phyloP scores from a whole-genome alignment of 2,797 vertebrate genomes.

The Synaphobranchus kaupii region DNA sequence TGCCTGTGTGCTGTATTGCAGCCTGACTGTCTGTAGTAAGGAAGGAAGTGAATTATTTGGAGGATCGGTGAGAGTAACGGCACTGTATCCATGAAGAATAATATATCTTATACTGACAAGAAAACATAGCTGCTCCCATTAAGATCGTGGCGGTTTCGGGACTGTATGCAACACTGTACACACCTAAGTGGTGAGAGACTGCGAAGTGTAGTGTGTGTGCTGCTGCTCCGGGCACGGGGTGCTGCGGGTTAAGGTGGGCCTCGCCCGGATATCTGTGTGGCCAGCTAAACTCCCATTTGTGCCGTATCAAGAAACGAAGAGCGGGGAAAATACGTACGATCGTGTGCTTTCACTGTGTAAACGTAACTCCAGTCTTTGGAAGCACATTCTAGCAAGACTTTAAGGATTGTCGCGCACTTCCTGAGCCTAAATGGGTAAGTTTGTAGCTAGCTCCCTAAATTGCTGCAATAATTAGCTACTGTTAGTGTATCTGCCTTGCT shows the following conservation, averaged over 20 bases:
- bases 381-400: constrained; percentile 6
- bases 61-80: constrained; percentile 18
- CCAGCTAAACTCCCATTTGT: constrained; percentile 39
- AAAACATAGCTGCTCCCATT: constrained; percentile 31
- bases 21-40: constrained; percentile 31
- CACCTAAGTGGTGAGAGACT: constrained; percentile 29
- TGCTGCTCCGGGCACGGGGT: constrained; percentile 34
- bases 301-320: constrained; percentile 33
- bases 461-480: not conserved
- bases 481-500: not conserved
- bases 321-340: not conserved
- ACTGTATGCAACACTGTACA: constrained; percentile 25
- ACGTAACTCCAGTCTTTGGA: not conserved
- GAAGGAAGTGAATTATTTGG: constrained; percentile 51
- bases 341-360: not conserved
- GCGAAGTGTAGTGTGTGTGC: constrained; percentile 27
- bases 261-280: constrained; percentile 57
- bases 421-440: constrained; percentile 55
- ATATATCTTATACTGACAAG: constrained; percentile 16
- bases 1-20: constrained; percentile 32
- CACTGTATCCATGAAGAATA: constrained; percentile 36
- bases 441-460: not conserved
- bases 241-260: constrained; percentile 58
- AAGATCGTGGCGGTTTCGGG: constrained; percentile 20
- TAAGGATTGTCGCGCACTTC: constrained; percentile 33